phyloP scores from a whole-genome alignment of 2,888 invertebrate species.

The Cordilura impudica region DNA sequence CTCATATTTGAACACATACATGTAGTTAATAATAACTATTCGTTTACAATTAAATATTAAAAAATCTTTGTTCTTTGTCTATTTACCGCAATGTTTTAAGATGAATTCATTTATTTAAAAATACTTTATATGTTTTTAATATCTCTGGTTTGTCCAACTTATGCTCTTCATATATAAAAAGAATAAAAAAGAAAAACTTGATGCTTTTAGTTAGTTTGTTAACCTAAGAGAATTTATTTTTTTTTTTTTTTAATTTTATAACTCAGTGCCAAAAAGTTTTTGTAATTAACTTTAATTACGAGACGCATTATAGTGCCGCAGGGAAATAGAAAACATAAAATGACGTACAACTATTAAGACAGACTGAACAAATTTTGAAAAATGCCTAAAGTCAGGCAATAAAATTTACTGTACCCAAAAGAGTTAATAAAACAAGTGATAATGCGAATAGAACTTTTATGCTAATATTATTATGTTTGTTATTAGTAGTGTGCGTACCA shows the following conservation, averaged over 20 bases:
- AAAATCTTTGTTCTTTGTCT: no score
- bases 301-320: conserved; percentile 41
- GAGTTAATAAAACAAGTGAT: neutral
- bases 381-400: neutral
- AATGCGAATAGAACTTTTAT: no score
- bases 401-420: neutral
- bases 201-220: neutral
- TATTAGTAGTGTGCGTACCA: no score
- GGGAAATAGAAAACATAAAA: conserved; percentile 2
- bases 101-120: neutral
- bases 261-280: conserved; percentile 51
- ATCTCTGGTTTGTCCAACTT: neutral
- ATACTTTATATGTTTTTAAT: neutral
- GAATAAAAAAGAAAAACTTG: neutral
- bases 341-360: neutral
- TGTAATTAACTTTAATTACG: conserved; percentile 60
- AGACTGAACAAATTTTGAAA: neutral
- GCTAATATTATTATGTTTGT: no score
- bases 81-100: no score
- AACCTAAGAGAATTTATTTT: conserved; percentile 15
- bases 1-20: no score
- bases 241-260: conserved; percentile 44
- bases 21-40: no score
- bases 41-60: no score
- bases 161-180: neutral